Evolutionary conservation across 1,140 invertebrate species (phyloP), one percentile per base, ranked within the genome.

Genomic region (Adoxophyes honmai): DNA sequence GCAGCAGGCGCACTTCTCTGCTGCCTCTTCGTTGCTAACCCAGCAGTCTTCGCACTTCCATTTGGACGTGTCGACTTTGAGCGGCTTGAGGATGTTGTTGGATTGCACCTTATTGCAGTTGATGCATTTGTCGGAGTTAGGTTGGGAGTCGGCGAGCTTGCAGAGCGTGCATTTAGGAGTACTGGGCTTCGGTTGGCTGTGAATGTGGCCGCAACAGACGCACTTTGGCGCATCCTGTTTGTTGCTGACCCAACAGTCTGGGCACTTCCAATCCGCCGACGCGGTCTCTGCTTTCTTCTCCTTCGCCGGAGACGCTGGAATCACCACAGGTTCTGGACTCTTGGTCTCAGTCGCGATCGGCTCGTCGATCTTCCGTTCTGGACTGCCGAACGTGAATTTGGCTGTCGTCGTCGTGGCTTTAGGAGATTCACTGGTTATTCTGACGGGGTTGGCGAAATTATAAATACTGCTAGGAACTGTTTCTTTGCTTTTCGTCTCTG

Each of bases 11-110:
- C 94, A 95, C 59, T 91, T 93, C 1, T 62, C 64, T 11, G 81
- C 80, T 7, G 84, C 82, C 11, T 81, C 68, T 37, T 92, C 91
- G 79, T 95, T 95, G 48, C 87, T 81, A 1, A 94, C 86, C 86
- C 92, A 90, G 80, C 94, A 95, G 37, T 83, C 86, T 7, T 81
- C 68, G 83, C 94, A 95, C 56, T 93, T 91, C 94, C 94, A 95
- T 53, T 89, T 59, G 10, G 54, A 18, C 8, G 61, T 57, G 35
- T 38, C 9, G 13, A 33, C 48, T 15, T 51, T 48, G 16, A 57
- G 33, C 10, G 48, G 39, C 42, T 63, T 64, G 34, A 52, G 51
- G 28, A 55, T 38, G 37, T 55, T 65, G 15, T 58, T 66, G 16
- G 38, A 44, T 28, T 42, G 44, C 1, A 56, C 44, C 1, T 67